Evolutionary conservation across 2,888 invertebrate species (phyloP), one percentile per base, ranked within the genome.

Genomic region (Drosophila mettleri): DNA sequence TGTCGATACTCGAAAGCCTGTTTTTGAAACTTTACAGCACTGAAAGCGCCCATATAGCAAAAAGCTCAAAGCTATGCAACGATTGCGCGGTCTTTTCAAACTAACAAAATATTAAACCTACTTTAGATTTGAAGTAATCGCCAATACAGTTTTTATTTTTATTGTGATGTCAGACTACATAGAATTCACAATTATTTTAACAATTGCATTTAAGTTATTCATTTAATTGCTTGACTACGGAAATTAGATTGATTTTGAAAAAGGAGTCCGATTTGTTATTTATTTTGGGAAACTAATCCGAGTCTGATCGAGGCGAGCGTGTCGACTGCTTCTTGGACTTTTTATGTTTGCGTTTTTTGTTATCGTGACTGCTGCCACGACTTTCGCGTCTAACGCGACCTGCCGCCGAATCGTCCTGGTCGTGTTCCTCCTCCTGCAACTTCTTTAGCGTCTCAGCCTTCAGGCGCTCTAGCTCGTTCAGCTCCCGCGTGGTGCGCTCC

Each of bases 391-490:
- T 72, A 24, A 49, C 27, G 3, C 69, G 70, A 45, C 58, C 52
- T 1, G 22, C 9, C 7, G 63, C 41, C 0, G 58, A 7, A 4
- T 60, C 69, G 3, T 61, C 65, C 14, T 48, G 62, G 1, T 63
- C 65, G 7, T 53, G 79, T 2, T 92, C 90, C 60, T 91, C 91
- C 60, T 92, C 90, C n/a, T 82, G 86, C 12, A 92, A 72, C 55
- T 92, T 91, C 46, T 90, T 85, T 0, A 92, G 59, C 0, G 92
- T 92, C 69, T 92, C 92, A 34, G 86, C 88, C 65, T 92, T 92
- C 0, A 92, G 80, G 33, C 91, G 91, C 63, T 92, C 92, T 58
- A 92, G 66, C 20, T 92, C 90, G 39, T 90, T 91, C 0, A 92
- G 78, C 78, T 90, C 92, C 10, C 90, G 89, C 5, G 90, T 90